These are phyloP conservation scores for Meloidogyne floridensis DNA, from an alignment of 1,140 invertebrate species.

Conservation along the genomic window DNA sequence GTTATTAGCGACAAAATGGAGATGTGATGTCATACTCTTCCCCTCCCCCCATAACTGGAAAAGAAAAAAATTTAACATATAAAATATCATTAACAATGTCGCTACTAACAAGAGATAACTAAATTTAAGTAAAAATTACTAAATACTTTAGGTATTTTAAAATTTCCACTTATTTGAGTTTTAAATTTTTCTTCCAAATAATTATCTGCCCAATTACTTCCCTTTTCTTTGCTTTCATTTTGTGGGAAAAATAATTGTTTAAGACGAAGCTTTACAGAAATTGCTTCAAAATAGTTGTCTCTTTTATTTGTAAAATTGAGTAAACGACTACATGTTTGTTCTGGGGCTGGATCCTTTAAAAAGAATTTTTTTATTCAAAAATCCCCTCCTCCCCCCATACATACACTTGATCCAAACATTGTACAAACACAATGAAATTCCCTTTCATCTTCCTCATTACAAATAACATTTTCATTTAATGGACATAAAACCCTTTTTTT, in stretches of 20 bases:
- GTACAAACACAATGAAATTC: slow-evolving; percentile 31
- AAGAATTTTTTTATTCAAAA: neutral
- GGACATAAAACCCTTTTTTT: neutral
- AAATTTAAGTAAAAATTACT: neutral
- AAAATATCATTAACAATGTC: too few species aligned
- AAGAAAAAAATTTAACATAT: too few species aligned
- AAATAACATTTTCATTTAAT: slow-evolving; percentile 10
- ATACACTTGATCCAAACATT: slow-evolving; percentile 32
- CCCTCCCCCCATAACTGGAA: too few species aligned
- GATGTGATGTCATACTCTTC: neutral
- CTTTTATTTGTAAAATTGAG: slow-evolving; percentile 17
- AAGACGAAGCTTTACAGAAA: slow-evolving; percentile 23
- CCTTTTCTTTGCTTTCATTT: neutral
- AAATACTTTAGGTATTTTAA: slow-evolving; percentile 25
- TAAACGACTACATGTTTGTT: slow-evolving; percentile 26
- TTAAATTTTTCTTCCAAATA: slow-evolving; percentile 29
- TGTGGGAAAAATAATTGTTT: slow-evolving; percentile 20
- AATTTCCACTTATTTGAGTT: slow-evolving; percentile 12
- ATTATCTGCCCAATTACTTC: slow-evolving; percentile 31
- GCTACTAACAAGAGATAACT: too few species aligned
- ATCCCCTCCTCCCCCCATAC: too few species aligned
- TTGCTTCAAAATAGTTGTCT: slow-evolving; percentile 13
- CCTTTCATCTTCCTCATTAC: slow-evolving; percentile 7
- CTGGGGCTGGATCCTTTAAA: slow-evolving; percentile 20
- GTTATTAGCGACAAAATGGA: neutral